Conservation (phyloP, 2,888 invertebrate species). For the Sphaerophoria rueppellii region DNA sequence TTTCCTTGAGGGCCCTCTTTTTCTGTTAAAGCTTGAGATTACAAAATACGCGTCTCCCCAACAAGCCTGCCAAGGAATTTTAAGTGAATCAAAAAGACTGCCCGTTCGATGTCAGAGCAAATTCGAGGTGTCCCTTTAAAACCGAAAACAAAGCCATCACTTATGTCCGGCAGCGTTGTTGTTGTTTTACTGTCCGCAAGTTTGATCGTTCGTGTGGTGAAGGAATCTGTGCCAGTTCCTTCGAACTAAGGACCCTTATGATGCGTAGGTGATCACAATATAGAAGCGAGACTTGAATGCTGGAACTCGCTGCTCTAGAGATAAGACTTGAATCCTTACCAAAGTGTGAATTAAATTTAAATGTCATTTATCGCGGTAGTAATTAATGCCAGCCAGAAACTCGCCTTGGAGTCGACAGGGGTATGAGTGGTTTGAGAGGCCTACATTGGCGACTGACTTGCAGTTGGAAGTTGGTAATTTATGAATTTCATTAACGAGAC, state of each 20-base stretch:
- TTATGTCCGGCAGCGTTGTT: constrained; percentile 62
- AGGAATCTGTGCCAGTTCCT: constrained; percentile 28
- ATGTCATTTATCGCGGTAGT: constrained; percentile 74
- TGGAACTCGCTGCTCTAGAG: constrained; percentile 57
- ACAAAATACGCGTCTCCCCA: constrained; percentile 51
- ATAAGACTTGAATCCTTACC: constrained; percentile 69
- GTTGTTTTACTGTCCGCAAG: constrained; percentile 25
- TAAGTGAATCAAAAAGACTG: constrained; percentile 64
- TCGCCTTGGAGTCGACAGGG: constrained; percentile 31
- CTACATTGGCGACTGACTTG: constrained; percentile 30
- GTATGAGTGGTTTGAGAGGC: neutral
- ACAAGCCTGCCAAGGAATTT: constrained; percentile 54
- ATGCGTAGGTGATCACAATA: constrained; percentile 61
- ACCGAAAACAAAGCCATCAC: constrained; percentile 72
- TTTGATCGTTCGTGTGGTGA: neutral
- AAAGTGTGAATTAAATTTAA: constrained; percentile 75
- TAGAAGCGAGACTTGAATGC: constrained; percentile 54
- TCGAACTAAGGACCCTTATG: constrained; percentile 41
- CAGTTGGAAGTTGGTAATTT: constrained; percentile 63
- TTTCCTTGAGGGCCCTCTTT: constrained; percentile 14
- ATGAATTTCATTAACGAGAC: constrained; percentile 72
- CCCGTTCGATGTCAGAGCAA: constrained; percentile 55
- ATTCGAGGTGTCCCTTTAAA: constrained; percentile 66
- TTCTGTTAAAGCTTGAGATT: constrained; percentile 1
- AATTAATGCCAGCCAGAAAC: constrained; percentile 65